These are phyloP conservation scores for Sebastiscus tertius DNA, from an alignment of 2,797 vertebrate genomes.

Conservation along the genomic window DNA sequence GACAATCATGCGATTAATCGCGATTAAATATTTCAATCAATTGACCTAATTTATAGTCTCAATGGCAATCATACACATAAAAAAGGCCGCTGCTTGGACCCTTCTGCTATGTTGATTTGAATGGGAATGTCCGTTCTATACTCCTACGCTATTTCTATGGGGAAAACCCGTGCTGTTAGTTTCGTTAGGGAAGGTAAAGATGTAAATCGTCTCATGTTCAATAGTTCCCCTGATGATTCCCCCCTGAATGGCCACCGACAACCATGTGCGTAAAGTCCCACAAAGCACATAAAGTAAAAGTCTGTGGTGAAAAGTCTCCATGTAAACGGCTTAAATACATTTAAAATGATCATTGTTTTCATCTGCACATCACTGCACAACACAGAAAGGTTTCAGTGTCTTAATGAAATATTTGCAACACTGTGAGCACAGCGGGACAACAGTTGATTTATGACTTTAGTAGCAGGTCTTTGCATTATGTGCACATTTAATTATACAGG, in stretches of 20 bases:
- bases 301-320: constrained; percentile 20
- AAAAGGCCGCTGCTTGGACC: rapidly evolving
- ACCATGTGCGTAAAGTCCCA: constrained; percentile 21
- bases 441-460: constrained; percentile 20
- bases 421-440: constrained; percentile 63
- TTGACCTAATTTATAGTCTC: no score
- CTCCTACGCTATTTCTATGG: no score
- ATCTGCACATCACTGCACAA: constrained; percentile 43
- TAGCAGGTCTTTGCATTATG: constrained; percentile 39
- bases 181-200: background rate
- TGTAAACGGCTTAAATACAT: constrained; percentile 27
- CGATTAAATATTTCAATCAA: no score
- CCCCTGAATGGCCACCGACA: background rate
- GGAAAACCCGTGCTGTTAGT: background rate
- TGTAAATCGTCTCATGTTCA: background rate
- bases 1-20: no score
- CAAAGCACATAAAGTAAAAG: constrained; percentile 49
- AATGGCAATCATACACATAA: no score
- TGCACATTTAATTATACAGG: constrained; percentile 49
- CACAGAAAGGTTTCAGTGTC: constrained; percentile 41
- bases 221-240: constrained; percentile 12
- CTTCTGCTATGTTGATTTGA: no score
- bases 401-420: constrained; percentile 53
- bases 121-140: no score
- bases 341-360: constrained; percentile 8